Evolutionary conservation across 2,113 vertebrate species (phyloP).

Genomic region (Periophthalmodon schlosseri): DNA sequence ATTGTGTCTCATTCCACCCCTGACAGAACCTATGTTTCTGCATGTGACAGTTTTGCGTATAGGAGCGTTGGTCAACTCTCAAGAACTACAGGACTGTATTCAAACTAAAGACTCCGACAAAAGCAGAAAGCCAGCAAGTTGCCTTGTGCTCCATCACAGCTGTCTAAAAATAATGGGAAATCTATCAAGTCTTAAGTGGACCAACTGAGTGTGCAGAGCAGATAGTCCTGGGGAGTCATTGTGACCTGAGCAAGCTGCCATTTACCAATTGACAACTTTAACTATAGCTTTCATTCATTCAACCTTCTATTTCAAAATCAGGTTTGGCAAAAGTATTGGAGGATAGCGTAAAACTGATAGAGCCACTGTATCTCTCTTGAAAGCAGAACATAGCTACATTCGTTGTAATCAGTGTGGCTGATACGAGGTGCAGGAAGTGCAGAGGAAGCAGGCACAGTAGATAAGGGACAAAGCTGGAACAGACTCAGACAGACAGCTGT

Average conservation of each 20-base stretch:
- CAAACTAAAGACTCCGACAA: slow-evolving; percentile 34
- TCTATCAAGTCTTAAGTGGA: slow-evolving; percentile 63
- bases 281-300: slow-evolving; percentile 20
- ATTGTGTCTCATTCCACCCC: no score
- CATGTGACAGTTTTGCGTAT: slow-evolving; percentile 54
- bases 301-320: slow-evolving; percentile 15
- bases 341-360: slow-evolving; percentile 11
- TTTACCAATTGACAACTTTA: slow-evolving; percentile 23
- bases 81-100: slow-evolving; percentile 28
- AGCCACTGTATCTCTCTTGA: slow-evolving; percentile 39
- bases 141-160: slow-evolving; percentile 55
- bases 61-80: slow-evolving; percentile 33
- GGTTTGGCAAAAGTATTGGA: background rate
- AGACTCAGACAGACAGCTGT: slow-evolving; percentile 55
- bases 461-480: slow-evolving; percentile 62
- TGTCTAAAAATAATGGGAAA: slow-evolving; percentile 64
- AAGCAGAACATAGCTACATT: slow-evolving; percentile 39
- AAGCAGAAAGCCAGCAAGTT: slow-evolving; percentile 33
- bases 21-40: background rate
- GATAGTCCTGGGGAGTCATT: slow-evolving; percentile 39
- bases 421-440: slow-evolving; percentile 62
- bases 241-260: slow-evolving; percentile 36
- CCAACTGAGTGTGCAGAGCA: slow-evolving; percentile 29
- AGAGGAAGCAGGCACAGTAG: slow-evolving; percentile 52
- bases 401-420: slow-evolving; percentile 52